These are phyloP conservation scores for Ptychodera flava DNA, from an alignment of 35 echinoderm and acorn worm species.

Conservation along the genomic window DNA sequence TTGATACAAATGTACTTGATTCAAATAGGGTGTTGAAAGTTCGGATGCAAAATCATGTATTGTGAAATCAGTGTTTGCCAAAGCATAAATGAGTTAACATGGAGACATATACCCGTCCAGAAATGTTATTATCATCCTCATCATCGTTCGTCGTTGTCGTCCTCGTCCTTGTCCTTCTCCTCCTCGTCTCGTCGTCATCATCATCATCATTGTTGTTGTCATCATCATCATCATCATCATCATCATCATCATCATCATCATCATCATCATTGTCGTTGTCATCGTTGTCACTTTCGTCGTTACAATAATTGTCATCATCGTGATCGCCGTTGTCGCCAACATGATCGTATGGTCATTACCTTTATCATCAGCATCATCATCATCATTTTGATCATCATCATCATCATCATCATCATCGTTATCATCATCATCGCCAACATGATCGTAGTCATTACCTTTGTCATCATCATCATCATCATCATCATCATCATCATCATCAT, in stretches of 20 bases:
- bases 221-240: not conserved
- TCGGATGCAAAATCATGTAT: too few species aligned
- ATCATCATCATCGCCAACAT: not conserved
- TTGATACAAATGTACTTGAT: too few species aligned
- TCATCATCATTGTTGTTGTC: too few species aligned
- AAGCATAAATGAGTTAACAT: too few species aligned
- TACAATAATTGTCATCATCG: not conserved
- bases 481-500: slow-evolving; percentile 1
- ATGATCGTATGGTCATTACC: not conserved
- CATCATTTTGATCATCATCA: not conserved
- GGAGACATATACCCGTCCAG: too few species aligned
- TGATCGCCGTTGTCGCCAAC: not conserved
- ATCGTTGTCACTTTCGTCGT: not conserved
- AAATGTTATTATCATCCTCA: too few species aligned
- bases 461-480: slow-evolving; percentile 1
- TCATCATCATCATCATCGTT: not conserved
- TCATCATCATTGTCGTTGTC: not conserved
- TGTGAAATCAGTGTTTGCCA: too few species aligned
- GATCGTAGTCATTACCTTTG: not conserved
- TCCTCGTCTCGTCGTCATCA: too few species aligned
- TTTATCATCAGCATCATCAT: not conserved
- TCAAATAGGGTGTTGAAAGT: too few species aligned
- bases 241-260: not conserved
- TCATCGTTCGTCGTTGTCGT: too few species aligned
- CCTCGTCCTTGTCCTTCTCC: too few species aligned